phyloP scores from a whole-genome alignment of 1,140 invertebrate genomes.

The Drosophila equinoxialis region DNA sequence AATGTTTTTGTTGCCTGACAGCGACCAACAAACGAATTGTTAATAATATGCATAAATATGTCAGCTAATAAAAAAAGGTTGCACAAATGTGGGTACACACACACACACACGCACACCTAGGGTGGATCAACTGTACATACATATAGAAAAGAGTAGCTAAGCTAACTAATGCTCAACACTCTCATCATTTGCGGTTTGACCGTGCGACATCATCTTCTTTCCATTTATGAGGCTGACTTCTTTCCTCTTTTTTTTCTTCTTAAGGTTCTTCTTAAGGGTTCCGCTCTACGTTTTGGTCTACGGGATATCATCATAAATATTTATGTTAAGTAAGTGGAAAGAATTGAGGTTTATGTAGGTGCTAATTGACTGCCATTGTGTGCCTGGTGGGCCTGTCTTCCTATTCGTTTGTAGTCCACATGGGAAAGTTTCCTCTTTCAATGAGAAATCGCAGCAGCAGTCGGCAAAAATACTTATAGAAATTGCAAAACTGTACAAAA shows the following conservation, averaged over 20 bases:
- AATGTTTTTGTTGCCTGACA: constrained; percentile 44
- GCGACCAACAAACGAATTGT: constrained; percentile 60
- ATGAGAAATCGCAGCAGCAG: too few relatives aligned
- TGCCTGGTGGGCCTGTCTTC: neutral
- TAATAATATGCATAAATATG: constrained; percentile 81
- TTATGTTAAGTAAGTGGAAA: constrained; percentile 21
- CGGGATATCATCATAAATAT: constrained; percentile 1
- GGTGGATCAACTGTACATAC: constrained; percentile 15
- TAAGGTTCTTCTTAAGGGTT: constrained; percentile 26
- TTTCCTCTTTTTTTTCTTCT: too few relatives aligned
- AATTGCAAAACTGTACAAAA: too few relatives aligned
- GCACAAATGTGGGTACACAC: neutral
- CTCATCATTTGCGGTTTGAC: constrained; percentile 54
- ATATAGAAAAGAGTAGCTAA: neutral
- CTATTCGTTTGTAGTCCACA: neutral
- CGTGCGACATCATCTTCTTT: constrained; percentile 13
- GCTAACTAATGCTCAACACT: neutral
- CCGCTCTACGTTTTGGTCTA: neutral
- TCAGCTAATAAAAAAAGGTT: constrained; percentile 60
- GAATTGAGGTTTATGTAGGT: constrained; percentile 54
- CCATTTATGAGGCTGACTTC: constrained; percentile 29
- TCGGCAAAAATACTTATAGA: too few relatives aligned
- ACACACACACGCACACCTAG: constrained; percentile 2
- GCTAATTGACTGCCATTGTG: constrained; percentile 66
- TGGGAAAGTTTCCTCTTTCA: neutral